Percentiles rank a stretch among this genome's conserved stretches.
Evolutionary conservation across 2,113 vertebrate species (phyloP).

Genomic region (Ploceus nigricollis): DNA sequence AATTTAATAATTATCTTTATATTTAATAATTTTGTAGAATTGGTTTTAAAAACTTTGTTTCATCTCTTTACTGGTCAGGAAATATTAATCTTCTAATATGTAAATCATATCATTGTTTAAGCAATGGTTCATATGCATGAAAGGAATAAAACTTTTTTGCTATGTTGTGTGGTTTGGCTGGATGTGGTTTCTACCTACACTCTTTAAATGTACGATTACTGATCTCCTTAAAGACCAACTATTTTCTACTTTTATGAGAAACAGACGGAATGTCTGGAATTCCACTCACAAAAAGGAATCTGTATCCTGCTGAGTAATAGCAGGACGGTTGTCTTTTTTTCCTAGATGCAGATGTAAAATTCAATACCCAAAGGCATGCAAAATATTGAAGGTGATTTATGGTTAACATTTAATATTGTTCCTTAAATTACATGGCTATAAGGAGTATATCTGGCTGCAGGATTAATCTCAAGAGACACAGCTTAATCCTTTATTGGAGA

Average conservation of each 20-base stretch:
- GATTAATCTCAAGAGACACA: neutral
- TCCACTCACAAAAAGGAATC: constrained; percentile 66
- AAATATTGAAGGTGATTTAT: constrained; percentile 36
- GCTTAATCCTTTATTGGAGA: neutral
- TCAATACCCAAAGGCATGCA: constrained; percentile 52
- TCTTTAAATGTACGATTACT: neutral
- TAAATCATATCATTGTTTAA: neutral
- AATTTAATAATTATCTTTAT: neutral
- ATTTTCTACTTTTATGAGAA: constrained; percentile 67
- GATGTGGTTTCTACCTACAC: neutral
- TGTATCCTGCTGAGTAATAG: constrained; percentile 69
- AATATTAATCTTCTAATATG: neutral
- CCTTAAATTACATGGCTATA: neutral
- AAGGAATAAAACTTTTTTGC: neutral
- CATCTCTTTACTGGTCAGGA: neutral
- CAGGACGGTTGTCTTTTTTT: constrained; percentile 17
- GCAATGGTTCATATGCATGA: neutral
- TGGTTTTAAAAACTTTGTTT: neutral
- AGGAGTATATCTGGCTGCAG: neutral
- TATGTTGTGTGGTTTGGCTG: neutral
- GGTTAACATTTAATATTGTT: constrained; percentile 28
- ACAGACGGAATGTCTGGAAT: constrained; percentile 74
- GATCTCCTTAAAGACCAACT: constrained; percentile 43
- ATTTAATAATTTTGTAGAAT: neutral
- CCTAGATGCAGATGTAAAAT: constrained; percentile 37